These are phyloP conservation scores for Rhabdomys dilectus DNA, from an alignment of 2,113 vertebrate genomes.

Conservation along the genomic window DNA sequence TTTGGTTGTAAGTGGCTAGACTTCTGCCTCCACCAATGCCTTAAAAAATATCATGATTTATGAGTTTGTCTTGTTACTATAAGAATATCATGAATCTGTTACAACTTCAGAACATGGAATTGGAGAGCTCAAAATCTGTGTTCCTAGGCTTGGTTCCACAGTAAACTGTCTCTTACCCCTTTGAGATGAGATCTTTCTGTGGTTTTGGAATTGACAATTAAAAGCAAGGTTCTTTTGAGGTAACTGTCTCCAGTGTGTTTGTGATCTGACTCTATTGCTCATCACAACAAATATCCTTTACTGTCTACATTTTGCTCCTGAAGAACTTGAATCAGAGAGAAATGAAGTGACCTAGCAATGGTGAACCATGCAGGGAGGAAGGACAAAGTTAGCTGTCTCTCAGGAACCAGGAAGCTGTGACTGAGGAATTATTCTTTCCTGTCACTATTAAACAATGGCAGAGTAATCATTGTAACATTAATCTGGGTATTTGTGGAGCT, in stretches of 20 bases:
- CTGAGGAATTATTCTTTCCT: not conserved
- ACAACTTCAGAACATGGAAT: too few species aligned
- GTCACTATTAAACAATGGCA: not conserved
- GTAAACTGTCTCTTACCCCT: not conserved
- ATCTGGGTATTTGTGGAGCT: not conserved
- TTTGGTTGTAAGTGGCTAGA: not conserved
- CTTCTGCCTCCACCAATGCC: not conserved
- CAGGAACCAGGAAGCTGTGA: not conserved
- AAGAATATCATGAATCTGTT: too few species aligned
- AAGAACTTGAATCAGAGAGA: constrained; percentile 12
- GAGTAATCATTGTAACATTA: not conserved
- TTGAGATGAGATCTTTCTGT: not conserved
- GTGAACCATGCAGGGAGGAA: not conserved
- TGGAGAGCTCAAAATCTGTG: not conserved
- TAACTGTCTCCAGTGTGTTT: not conserved
- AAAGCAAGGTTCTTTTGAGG: not conserved
- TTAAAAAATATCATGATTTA: not conserved
- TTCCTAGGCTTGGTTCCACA: not conserved
- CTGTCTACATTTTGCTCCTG: not conserved
- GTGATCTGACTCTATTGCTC: not conserved
- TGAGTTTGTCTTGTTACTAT: not conserved
- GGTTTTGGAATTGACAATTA: not conserved
- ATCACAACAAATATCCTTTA: not conserved
- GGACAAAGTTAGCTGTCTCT: not conserved
- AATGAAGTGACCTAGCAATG: not conserved